Evolutionary conservation across 2,888 invertebrate species (phyloP), one percentile per base, ranked within the genome.

Genomic region (Trisateles emortualis): DNA sequence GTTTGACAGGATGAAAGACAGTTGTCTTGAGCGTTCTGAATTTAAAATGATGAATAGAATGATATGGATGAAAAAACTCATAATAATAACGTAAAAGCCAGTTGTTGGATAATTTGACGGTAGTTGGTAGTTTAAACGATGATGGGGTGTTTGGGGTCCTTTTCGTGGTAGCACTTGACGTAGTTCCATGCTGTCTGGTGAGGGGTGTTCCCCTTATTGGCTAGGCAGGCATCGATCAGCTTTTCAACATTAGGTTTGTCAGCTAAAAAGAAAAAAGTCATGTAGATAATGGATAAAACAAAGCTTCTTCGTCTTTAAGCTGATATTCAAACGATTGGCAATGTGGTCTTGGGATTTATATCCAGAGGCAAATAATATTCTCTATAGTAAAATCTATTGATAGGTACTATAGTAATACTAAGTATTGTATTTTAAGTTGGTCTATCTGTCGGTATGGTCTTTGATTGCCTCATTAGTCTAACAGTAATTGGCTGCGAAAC

Each of bases 171-270:
- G 72, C 93, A 93, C 46, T 92, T 93, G 64, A 90, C 87, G 79
- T 92, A 93, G 83, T 93, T 93, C 93, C 93, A 93, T 9, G 93
- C 93, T 0, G 91, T 90, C 72, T 93, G 92, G 9, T 90, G 88
- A 0, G 93, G 92, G 0, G 86, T 86, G 76, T 84, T 89, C 30
- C 93, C 93, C 58, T 93, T 93, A 76, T 87, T 90, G 44, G 89
- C 87, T 5, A 93, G 71, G 73, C 93, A 93, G 42, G 85, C 60
- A 52, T 93, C 92, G 35, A 93, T 93, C 67, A 92, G 72, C 64
- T 91, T 92, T 69, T 92, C 93, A 0, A 92, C 92, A 3, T 78
- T 66, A 0, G 89, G 85, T 33, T 88, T 93, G 76, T 93, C 93
- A 39, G 88, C 93, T 91, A 72, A 1, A 76, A 73, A 30, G n/a